Percentiles rank a stretch among this genome's conserved stretches.
Evolutionary conservation across 2,113 vertebrate species (phyloP).

Genomic region (Ctenomys sociabilis): DNA sequence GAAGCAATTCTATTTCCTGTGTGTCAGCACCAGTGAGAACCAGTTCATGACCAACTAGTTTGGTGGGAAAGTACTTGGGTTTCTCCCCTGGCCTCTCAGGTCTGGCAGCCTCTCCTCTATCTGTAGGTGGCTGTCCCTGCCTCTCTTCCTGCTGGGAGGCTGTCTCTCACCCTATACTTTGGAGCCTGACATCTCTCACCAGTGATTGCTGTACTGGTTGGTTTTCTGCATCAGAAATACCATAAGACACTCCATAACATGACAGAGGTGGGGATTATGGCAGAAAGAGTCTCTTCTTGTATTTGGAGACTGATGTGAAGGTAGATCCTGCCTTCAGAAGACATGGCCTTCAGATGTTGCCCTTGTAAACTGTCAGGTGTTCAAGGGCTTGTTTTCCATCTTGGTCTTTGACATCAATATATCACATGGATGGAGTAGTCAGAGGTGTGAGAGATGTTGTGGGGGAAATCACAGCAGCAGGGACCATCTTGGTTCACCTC

Average conservation of each 20-base stretch:
- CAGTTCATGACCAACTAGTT: not conserved
- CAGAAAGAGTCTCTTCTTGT: not conserved
- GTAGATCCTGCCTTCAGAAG: not conserved
- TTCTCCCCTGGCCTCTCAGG: not conserved
- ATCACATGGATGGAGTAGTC: not conserved
- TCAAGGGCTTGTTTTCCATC: not conserved
- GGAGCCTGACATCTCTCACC: not conserved
- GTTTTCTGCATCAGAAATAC: not conserved
- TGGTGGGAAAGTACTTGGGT: not conserved
- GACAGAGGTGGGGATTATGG: not conserved
- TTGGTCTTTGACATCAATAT: not conserved
- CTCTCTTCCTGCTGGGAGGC: not conserved
- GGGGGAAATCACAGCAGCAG: not conserved
- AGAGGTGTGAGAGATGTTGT: not conserved
- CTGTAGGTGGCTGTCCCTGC: not conserved
- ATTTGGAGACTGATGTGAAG: not conserved
- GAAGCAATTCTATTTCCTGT: not conserved
- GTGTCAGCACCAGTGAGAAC: not conserved
- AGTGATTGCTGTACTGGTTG: not conserved
- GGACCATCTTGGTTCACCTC: not conserved
- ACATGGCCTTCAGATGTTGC: not conserved
- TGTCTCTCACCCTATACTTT: not conserved
- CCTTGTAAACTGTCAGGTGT: not conserved
- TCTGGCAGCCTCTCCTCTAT: not conserved
- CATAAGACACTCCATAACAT: not conserved